Evolutionary conservation across 2,888 invertebrate species (phyloP).

Genomic region (Thecocarcelia acutangulata): DNA sequence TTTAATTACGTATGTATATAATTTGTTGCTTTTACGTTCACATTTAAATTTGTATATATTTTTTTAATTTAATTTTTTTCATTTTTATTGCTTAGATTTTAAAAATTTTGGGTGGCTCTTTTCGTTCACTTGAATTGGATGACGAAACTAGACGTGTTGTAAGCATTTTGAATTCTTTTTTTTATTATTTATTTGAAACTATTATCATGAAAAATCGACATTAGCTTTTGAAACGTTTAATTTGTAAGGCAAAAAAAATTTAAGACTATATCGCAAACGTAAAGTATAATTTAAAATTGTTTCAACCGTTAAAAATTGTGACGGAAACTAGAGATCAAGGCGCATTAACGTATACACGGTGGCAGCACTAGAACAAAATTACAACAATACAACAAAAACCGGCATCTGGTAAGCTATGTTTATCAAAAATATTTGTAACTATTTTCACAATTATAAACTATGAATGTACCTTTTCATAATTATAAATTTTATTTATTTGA

Average conservation of each 20-base stretch:
- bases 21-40: slow-evolving; percentile 31
- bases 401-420: too few species aligned
- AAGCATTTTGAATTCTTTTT: slow-evolving; percentile 82
- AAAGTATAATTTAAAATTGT: too few species aligned
- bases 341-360: too few species aligned
- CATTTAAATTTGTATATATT: neutral
- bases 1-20: slow-evolving; percentile 3
- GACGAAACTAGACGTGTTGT: slow-evolving; percentile 86
- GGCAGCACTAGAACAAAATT: too few species aligned
- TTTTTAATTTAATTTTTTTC: slow-evolving; percentile 69
- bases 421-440: too few species aligned
- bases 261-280: too few species aligned
- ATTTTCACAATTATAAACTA: too few species aligned
- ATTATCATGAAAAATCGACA: slow-evolving; percentile 60
- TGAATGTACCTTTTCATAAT: too few species aligned
- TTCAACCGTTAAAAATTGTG: too few species aligned
- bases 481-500: too few species aligned
- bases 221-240: slow-evolving; percentile 2
- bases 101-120: slow-evolving; percentile 87
- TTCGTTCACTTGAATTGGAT: slow-evolving; percentile 86
- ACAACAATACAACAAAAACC: too few species aligned
- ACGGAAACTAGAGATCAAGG: too few species aligned
- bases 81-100: slow-evolving; percentile 83
- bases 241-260: neutral
- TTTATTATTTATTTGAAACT: slow-evolving; percentile 57